phyloP scores from a whole-genome alignment of 2,888 invertebrate species.

The Zaprionus lineosus region DNA sequence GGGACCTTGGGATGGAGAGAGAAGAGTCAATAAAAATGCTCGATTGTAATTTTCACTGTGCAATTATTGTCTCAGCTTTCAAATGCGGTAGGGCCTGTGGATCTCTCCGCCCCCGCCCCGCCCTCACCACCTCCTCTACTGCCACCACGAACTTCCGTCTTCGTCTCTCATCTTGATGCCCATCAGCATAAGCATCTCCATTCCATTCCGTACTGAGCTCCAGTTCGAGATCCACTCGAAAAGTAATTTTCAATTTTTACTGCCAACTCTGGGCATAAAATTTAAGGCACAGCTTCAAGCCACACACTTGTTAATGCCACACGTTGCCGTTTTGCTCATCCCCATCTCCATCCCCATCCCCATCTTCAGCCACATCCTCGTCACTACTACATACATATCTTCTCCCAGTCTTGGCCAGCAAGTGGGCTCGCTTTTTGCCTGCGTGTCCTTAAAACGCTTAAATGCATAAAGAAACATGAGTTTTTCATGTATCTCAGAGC shows the following conservation, averaged over 20 bases:
- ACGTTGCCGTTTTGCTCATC: constrained; percentile 35
- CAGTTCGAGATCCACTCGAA: constrained; percentile 12
- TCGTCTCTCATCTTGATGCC: no score
- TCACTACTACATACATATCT: no score
- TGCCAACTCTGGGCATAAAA: constrained; percentile 61
- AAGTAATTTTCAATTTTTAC: constrained; percentile 76
- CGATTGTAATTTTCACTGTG: constrained; percentile 73
- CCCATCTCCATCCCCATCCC: neutral
- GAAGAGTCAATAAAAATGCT: constrained; percentile 61
- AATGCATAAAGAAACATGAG: constrained; percentile 63
- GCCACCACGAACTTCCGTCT: neutral
- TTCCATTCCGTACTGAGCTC: neutral
- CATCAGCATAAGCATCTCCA: no score
- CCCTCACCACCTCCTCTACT: constrained; percentile 1
- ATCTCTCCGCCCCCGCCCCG: neutral
- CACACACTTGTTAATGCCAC: constrained; percentile 52
- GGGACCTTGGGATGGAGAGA: no score
- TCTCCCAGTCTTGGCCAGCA: constrained; percentile 24
- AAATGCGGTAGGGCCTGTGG: constrained; percentile 63
- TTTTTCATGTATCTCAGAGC: constrained; percentile 60
- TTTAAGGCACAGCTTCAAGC: constrained; percentile 35
- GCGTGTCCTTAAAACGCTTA: constrained; percentile 70
- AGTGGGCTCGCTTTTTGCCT: constrained; percentile 31
- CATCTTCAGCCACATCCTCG: constrained; percentile 5
- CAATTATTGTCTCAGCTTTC: constrained; percentile 74